Evolutionary conservation across 2,888 invertebrate species (phyloP), one percentile per base, ranked within the genome.

Genomic region (Cantharis flavilabris): DNA sequence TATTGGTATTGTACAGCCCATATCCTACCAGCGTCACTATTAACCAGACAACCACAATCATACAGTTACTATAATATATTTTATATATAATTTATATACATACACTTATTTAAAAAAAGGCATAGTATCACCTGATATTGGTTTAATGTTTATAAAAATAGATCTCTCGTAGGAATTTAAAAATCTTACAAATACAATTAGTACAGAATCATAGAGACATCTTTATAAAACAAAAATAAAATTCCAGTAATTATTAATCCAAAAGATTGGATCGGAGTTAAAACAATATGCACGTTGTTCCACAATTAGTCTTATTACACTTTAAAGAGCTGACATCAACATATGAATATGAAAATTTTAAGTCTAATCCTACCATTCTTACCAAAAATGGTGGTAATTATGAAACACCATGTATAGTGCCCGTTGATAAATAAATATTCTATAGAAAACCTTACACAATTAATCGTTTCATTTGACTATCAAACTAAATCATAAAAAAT

Each of bases 121-220:
- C 87, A 87, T 86, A 84, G 85, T 85, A 88, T 88, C 88, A 88
- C 88, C 87, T 87, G 88, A 85, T 83, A 83, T 83, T 83, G 79
- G 77, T 81, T 80, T 76, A 75, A 72, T 75, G 62, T 77, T 49
- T 79, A 79, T 70, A 78, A 79, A 79, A 80, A 79, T 79, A 79
- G 72, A 80, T 28, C 69, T 76, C 74, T 77, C 73, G 78, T 71
- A 79, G 67, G 72, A 72, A 70, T 75, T 63, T 79, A 71, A 75
- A 71, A 76, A 72, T 65, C 70, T 69, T 67, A 74, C 69, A 71
- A 62, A 26, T 69, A 65, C 62, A 65, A 71, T 20, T 20, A 64
- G 62, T 65, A 73, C 67, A 74, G 76, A 72, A 75, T 49, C 13
- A 49, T 49, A 49, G 49, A 49, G 49, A 49, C 49, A 49, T 49